phyloP scores from a whole-genome alignment of 2,888 invertebrate species.

The Caradrina kadenii region DNA sequence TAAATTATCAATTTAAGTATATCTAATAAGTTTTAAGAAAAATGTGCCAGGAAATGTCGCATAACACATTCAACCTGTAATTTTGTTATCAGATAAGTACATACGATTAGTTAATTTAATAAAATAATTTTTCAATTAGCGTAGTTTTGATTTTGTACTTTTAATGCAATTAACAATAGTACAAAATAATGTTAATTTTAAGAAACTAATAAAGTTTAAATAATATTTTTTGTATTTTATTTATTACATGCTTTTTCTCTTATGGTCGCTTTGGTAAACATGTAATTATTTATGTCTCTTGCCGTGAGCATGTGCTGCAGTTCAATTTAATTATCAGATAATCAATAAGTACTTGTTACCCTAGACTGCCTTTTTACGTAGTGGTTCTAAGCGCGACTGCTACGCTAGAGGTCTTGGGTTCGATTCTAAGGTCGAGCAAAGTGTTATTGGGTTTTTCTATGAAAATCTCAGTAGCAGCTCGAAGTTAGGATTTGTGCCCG shows the following conservation, averaged over 20 bases:
- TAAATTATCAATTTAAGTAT: slow-evolving; percentile 43
- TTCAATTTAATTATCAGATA: too few relatives aligned
- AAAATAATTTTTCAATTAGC: slow-evolving; percentile 49
- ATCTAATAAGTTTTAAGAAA: slow-evolving; percentile 40
- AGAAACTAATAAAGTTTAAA: slow-evolving; percentile 65
- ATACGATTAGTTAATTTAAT: slow-evolving; percentile 43
- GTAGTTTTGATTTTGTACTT: slow-evolving; percentile 61
- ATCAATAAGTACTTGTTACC: too few relatives aligned
- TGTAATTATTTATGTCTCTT: too few relatives aligned
- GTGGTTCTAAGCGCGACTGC: too few relatives aligned
- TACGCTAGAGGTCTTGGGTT: too few relatives aligned
- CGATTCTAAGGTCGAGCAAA: too few relatives aligned
- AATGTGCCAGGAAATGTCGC: slow-evolving; percentile 44
- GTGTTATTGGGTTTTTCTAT: too few relatives aligned
- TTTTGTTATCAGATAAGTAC: slow-evolving; percentile 44
- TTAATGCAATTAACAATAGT: slow-evolving; percentile 67
- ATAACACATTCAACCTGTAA: slow-evolving; percentile 35
- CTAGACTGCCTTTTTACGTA: too few relatives aligned
- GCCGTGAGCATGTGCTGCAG: too few relatives aligned
- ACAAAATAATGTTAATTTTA: slow-evolving; percentile 69
- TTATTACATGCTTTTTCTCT: not conserved
- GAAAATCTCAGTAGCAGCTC: too few relatives aligned
- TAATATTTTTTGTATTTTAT: slow-evolving; percentile 40
- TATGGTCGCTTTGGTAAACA: too few relatives aligned
- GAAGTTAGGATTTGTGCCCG: too few relatives aligned